Conservation (phyloP, 2,888 invertebrate genomes). For the Heliconius sara region DNA sequence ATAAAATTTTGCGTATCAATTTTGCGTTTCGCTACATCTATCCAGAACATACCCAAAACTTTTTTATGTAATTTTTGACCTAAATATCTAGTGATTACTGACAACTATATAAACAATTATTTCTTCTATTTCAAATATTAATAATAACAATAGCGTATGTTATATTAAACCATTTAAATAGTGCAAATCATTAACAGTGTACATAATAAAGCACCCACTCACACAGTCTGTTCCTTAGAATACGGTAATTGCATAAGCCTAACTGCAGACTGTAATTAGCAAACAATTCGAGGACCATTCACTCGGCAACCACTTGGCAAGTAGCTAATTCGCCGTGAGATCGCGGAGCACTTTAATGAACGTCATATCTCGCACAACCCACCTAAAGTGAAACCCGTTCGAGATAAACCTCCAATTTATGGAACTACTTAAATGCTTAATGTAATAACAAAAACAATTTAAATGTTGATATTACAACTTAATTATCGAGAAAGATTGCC, state of each 20-base stretch:
- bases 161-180: background rate
- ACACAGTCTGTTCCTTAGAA: slow-evolving; percentile 30
- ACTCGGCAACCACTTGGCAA: slow-evolving; percentile 44
- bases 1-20: background rate
- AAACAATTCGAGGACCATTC: slow-evolving; percentile 47
- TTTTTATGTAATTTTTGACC: background rate
- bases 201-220: slow-evolving; percentile 26
- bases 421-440: slow-evolving; percentile 38
- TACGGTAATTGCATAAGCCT: slow-evolving; percentile 41
- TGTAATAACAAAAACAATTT: slow-evolving; percentile 33
- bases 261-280: slow-evolving; percentile 47
- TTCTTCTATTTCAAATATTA: background rate
- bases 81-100: background rate
- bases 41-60: background rate
- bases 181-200: background rate
- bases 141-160: background rate
- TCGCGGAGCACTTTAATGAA: slow-evolving; percentile 45
- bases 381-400: slow-evolving; percentile 48
- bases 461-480: slow-evolving; percentile 27
- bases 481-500: slow-evolving; percentile 15
- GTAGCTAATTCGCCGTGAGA: slow-evolving; percentile 47
- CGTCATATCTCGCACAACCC: slow-evolving; percentile 49
- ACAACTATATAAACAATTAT: background rate
- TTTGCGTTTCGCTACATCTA: background rate
- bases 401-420: slow-evolving; percentile 42